These are phyloP conservation scores for Acromyrmex charruanus DNA, from an alignment of 1,140 invertebrate species.

Conservation along the genomic window DNA sequence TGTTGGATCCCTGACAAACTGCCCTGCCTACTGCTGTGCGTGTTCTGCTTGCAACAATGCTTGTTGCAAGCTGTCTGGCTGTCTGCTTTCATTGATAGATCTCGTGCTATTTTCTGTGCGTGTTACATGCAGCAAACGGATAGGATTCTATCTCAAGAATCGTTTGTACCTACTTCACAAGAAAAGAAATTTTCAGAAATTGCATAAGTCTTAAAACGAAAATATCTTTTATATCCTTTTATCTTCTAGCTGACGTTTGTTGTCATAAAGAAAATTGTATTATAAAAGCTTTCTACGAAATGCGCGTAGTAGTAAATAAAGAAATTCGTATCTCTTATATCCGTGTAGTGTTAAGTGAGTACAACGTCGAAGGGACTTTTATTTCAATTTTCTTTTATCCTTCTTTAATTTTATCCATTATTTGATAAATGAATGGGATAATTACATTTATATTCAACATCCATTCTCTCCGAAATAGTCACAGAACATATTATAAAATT, in stretches of 20 bases:
- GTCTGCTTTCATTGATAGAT: constrained; percentile 55
- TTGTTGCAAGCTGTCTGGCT: constrained; percentile 44
- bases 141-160: constrained; percentile 19
- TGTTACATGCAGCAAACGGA: constrained; percentile 32
- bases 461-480: too few species aligned
- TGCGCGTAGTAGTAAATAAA: not conserved
- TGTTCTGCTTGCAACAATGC: constrained; percentile 46
- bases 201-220: constrained; percentile 8
- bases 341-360: not conserved
- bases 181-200: constrained; percentile 24
- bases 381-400: not conserved
- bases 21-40: constrained; percentile 27
- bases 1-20: constrained; percentile 31
- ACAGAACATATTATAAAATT: too few species aligned
- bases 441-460: too few species aligned
- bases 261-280: not conserved
- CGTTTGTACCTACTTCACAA: not conserved
- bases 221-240: not conserved
- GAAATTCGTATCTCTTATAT: constrained; percentile 5
- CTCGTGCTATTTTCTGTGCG: constrained; percentile 51
- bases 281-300: constrained; percentile 1
- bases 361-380: not conserved
- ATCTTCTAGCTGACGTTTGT: not conserved
- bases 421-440: not conserved
- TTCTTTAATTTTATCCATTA: not conserved